These are phyloP conservation scores for Pardalotus punctatus DNA, from an alignment of 2,113 vertebrate species.

Conservation along the genomic window DNA sequence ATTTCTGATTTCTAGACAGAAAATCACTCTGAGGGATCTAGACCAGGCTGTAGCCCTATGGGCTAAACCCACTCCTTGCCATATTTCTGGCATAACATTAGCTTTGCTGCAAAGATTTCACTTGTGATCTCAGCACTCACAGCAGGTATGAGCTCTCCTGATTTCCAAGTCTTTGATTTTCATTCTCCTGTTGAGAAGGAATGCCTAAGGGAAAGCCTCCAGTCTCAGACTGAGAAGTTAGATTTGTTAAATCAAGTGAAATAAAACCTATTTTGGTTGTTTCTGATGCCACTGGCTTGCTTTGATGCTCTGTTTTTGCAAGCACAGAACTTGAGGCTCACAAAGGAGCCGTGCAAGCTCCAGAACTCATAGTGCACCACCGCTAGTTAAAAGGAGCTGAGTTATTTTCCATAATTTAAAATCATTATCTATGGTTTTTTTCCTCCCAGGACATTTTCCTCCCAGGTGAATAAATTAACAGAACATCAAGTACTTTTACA, in stretches of 20 bases:
- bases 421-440: not conserved
- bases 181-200: not conserved
- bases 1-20: not conserved
- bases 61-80: not conserved
- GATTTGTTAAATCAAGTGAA: not conserved
- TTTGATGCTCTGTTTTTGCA: not conserved
- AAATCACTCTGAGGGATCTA: not conserved
- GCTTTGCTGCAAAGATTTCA: not conserved
- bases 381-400: not conserved
- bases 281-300: not conserved
- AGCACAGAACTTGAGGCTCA: not conserved
- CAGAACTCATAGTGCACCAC: not conserved
- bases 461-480: not conserved
- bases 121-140: not conserved
- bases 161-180: not conserved
- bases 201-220: not conserved
- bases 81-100: not conserved
- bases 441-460: not conserved
- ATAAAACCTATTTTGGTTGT: not conserved
- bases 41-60: not conserved
- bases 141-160: not conserved
- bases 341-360: not conserved
- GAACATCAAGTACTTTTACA: not conserved
- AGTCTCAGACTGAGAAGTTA: not conserved
- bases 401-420: not conserved